Evolutionary conservation across 1,140 invertebrate genomes (phyloP).

Genomic region (Euwallacea similis): DNA sequence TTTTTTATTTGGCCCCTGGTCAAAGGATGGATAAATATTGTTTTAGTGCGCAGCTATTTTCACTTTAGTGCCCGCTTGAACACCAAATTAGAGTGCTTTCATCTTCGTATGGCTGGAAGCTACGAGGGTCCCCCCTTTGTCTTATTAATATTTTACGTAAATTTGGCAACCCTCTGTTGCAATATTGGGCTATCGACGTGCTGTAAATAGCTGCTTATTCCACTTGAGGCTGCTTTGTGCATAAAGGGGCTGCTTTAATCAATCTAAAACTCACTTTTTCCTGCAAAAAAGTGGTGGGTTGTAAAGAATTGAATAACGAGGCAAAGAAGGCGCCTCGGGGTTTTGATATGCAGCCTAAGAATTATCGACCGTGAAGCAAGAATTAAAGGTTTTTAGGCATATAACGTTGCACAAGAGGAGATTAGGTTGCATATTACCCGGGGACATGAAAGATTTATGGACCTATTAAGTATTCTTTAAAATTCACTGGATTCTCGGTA

Average conservation of each 20-base stretch:
- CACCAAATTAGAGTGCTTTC: slow-evolving; percentile 38
- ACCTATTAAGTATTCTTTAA: slow-evolving; percentile 6
- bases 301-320: background rate
- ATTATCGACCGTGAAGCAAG: slow-evolving; percentile 6
- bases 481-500: slow-evolving; percentile 2
- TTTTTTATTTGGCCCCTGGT: slow-evolving; percentile 46
- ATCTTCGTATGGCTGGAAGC: slow-evolving; percentile 26
- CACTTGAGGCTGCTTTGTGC: background rate
- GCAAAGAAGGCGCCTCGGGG: background rate
- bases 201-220: slow-evolving; percentile 17
- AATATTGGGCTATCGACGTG: slow-evolving; percentile 11
- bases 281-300: background rate
- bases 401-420: slow-evolving; percentile 9
- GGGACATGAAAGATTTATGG: slow-evolving; percentile 5
- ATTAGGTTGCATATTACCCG: slow-evolving; percentile 10
- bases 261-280: background rate
- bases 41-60: slow-evolving; percentile 50
- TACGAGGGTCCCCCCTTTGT: slow-evolving; percentile 23
- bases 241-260: background rate
- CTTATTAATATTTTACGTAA: slow-evolving; percentile 37
- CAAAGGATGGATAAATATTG: slow-evolving; percentile 50
- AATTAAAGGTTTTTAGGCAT: slow-evolving; percentile 11
- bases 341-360: background rate
- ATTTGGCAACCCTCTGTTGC: slow-evolving; percentile 14
- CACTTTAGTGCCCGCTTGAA: slow-evolving; percentile 47